Base-by-base conservation (phyloP, 1,140 invertebrate genomes). In the Copidosoma floridanum region DNA sequence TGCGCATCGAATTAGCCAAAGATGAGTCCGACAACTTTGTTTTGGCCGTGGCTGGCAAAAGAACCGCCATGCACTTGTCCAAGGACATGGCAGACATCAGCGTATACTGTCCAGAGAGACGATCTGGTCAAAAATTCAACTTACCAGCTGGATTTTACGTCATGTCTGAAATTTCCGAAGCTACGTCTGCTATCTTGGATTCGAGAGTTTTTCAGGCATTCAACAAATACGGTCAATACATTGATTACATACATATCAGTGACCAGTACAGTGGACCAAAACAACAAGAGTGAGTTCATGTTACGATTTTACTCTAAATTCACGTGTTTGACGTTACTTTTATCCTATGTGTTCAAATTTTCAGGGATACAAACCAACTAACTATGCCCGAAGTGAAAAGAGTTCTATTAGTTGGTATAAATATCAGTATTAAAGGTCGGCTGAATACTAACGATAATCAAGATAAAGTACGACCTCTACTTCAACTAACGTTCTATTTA, bases 161-260 rank as follows among this genome's bases (percentile, higher is more conserved):
- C 41, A 85, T 97, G 83, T 94, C 90, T 64, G 96, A 98, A 83
- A 88, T 95, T 26, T 86, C 87, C 11, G 96, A 98, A 84, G 93
- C 90, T 26, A 85, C 90, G 24, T 85, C 86, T 61, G 86, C 87
- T 40, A 84, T 97, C 59, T 76, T 92, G n/a, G 95, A 98, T 82
- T 84, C 88, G 57, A 90, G 92, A 76, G 86, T 96, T 67, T 82
- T 85, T 50, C 84, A 90, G 64, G 87, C 93, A 46, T 82, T 99
- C 59, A 86, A 89, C 61, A 95, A 93, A 80, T 96, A 92, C 83
- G 84, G 90, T 65, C 85, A 89, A 61, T 83, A 88, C 69, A 87
- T 99, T 68, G 96, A 99, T 75, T 99, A 91, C 79, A 92, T 99
- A 77, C 96, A 99, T 81, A 89, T 99, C 71, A 97, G 95, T 57